Conservation (phyloP, 2,888 invertebrate genomes). For the Microctonus brassicae region DNA sequence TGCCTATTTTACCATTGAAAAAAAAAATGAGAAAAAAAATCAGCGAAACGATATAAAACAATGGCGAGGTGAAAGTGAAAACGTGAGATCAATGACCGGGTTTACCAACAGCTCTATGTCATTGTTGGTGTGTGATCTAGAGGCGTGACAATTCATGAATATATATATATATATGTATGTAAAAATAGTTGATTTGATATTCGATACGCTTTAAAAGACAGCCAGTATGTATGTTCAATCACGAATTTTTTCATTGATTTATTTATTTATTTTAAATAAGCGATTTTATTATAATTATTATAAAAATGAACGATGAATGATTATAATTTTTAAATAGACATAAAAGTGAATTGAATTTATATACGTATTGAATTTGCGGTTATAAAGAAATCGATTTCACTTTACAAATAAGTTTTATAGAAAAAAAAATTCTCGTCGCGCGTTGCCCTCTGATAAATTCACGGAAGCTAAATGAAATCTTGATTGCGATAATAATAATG, state of each 20-base stretch:
- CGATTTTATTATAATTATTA: neutral
- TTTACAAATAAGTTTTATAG: neutral
- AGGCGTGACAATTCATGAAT: constrained; percentile 16
- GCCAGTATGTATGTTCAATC: neutral
- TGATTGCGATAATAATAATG: constrained; percentile 22
- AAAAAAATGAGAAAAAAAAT: constrained; percentile 5
- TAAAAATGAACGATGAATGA: neutral
- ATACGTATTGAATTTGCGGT: constrained; percentile 18
- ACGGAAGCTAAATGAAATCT: constrained; percentile 32
- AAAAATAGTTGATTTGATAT: constrained; percentile 14
- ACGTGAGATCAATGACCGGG: constrained; percentile 14
- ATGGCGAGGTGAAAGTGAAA: constrained; percentile 20
- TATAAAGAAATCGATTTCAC: constrained; percentile 36
- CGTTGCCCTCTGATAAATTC: constrained; percentile 9
- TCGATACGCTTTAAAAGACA: neutral
- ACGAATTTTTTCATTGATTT: neutral
- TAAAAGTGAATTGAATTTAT: neutral
- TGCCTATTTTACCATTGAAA: neutral
- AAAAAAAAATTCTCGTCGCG: constrained; percentile 5
- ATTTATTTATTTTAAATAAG: neutral
- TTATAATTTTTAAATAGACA: neutral
- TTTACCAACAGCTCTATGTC: constrained; percentile 1
- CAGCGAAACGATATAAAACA: constrained; percentile 11
- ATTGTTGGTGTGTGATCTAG: constrained; percentile 8
- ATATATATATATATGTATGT: neutral